Evolutionary conservation across 2,113 vertebrate genomes (phyloP), one percentile per base, ranked within the genome.

Genomic region (Alces alces): DNA sequence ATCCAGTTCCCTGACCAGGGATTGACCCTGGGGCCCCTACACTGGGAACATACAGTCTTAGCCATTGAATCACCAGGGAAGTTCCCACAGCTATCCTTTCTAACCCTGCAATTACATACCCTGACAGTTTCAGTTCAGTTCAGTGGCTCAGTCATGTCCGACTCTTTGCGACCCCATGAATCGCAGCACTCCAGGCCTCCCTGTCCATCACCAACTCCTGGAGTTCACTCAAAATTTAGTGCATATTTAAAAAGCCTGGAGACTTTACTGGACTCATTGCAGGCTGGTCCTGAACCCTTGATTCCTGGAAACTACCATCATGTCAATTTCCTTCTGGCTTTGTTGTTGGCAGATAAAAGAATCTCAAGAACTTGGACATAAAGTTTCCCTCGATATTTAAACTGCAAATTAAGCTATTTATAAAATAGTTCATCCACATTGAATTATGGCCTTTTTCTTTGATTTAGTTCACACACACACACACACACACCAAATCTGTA

Each of bases 381-480:
- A 70, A 61, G n/a, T 21, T 58, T 6, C 73, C 28, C 86, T 95
- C 17, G 39, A 86, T 70, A 83, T 55, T 89, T 70, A 61, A 94
- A 82, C n/a, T 12, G 3, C 57, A 94, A 86, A 94, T 94, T 64
- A 89, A 94, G 16, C 60, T 95, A 50, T 25, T 94, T 95, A 58
- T 84, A 82, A 84, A 57, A 79, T 50, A 50, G 21, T n/a, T 28
- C 52, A 33, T 76, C 86, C 58, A 16, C 45, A 76, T 52, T 83
- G 73, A 83, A 82, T 83, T 73, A 21, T 45, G 88, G 73, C 54
- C 61, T 70, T 89, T 86, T 58, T 50, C 55, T 96, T 89, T 58
- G 70, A 73, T 80, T 88, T 88, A 80, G 73, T 17, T 19, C 66
- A 82, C 43, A 82, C 17, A 36, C 2, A 15, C 89, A 30, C 70